phyloP scores from a whole-genome alignment of 2,888 invertebrate species.

The Eupithecia pulchellata region DNA sequence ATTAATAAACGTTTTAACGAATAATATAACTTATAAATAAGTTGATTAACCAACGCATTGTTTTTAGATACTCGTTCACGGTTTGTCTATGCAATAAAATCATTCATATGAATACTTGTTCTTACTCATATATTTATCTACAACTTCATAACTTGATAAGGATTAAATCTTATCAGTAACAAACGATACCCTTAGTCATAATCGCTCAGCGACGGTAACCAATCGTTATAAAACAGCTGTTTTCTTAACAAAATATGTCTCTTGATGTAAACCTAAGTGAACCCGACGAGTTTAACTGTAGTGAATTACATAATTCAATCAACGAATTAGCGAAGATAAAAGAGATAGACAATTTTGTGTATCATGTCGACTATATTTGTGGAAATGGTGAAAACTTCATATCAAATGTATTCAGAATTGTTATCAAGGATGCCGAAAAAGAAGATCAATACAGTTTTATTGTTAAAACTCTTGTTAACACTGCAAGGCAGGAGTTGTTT shows the following conservation, averaged over 20 bases:
- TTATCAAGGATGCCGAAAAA: conserved; percentile 59
- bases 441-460: conserved; percentile 62
- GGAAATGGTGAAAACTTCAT: conserved; percentile 70
- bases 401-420: conserved; percentile 73
- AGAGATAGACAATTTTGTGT: conserved; percentile 65
- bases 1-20: not conserved
- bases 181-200: conserved; percentile 38
- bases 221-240: not conserved
- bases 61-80: not conserved
- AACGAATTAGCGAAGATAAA: conserved; percentile 60
- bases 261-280: conserved; percentile 79
- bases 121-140: not conserved
- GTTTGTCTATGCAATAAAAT: not conserved
- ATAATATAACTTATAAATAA: too few species aligned
- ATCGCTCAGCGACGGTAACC: not conserved
- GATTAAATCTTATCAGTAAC: conserved; percentile 48
- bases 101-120: not conserved
- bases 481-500: conserved; percentile 70
- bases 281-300: conserved; percentile 74
- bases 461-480: conserved; percentile 74
- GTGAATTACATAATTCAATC: conserved; percentile 68
- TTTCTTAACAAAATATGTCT: conserved; percentile 63
- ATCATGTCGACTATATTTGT: conserved; percentile 70
- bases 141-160: not conserved
- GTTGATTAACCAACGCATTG: not conserved